phyloP scores from a whole-genome alignment of 2,113 vertebrate genomes.

The Nestor notabilis region DNA sequence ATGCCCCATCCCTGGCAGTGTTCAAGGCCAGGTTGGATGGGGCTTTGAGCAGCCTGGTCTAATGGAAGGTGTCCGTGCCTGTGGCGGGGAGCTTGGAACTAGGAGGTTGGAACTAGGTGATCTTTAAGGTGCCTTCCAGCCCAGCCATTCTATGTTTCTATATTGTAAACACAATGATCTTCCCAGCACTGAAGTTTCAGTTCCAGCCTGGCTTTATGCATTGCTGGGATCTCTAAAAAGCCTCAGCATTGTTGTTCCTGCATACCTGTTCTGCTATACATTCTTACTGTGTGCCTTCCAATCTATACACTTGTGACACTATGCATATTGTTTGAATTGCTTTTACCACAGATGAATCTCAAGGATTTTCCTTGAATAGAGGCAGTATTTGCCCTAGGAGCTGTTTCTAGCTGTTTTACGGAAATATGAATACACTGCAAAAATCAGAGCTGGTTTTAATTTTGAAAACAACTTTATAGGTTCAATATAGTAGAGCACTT shows the following conservation, averaged over 20 bases:
- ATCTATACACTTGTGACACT: not conserved
- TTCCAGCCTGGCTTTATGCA: not conserved
- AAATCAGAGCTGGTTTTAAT: not conserved
- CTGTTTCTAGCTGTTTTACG: not conserved
- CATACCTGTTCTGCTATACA: not conserved
- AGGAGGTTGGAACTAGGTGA: not conserved
- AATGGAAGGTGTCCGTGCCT: not conserved
- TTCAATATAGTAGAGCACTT: not conserved
- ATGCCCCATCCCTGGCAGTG: not conserved
- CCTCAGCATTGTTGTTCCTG: not conserved
- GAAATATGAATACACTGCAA: not conserved
- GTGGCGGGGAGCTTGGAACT: accelerated
- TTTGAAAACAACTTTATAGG: not conserved
- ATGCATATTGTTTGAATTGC: not conserved
- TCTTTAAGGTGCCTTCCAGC: not conserved
- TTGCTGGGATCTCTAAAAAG: not conserved
- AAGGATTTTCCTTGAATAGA: not conserved
- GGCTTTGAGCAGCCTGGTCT: not conserved
- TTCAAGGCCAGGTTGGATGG: not conserved
- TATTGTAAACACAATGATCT: not conserved
- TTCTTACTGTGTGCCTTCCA: not conserved
- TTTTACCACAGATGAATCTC: not conserved
- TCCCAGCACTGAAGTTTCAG: not conserved
- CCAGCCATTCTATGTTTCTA: not conserved
- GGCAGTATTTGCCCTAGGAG: not conserved